These are phyloP conservation scores for Peromyscus maniculatus DNA, from an alignment of 2,113 vertebrate genomes.

Conservation along the genomic window DNA sequence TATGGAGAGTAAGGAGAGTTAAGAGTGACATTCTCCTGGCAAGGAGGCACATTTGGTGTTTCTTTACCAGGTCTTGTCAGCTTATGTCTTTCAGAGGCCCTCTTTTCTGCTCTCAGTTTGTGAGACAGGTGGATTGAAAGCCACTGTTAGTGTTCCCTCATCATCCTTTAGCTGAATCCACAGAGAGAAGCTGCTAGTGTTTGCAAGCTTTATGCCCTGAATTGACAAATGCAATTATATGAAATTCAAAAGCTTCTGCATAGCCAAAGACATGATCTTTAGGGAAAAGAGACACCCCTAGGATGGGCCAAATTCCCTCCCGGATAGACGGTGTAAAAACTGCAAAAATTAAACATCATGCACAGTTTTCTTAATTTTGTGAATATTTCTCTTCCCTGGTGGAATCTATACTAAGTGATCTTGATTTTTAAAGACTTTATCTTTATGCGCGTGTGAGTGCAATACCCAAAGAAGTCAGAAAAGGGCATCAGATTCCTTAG, in stretches of 20 bases:
- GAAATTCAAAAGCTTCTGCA: background rate
- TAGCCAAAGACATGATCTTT: background rate
- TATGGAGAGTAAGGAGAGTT: no score
- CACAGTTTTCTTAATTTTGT: background rate
- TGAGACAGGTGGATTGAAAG: background rate
- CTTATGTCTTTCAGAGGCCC: background rate
- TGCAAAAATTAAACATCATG: background rate
- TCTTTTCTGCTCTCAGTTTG: background rate
- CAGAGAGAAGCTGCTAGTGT: background rate
- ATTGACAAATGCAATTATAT: background rate
- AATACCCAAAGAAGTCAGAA: background rate
- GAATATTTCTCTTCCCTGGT: background rate
- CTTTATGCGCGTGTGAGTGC: background rate
- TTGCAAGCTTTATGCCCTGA: background rate
- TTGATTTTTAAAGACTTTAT: background rate
- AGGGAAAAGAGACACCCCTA: background rate
- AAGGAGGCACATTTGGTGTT: background rate
- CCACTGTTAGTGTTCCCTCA: no score
- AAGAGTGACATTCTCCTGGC: background rate
- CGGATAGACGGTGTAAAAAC: background rate
- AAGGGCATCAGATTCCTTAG: no score
- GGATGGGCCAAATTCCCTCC: background rate
- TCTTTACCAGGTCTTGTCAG: background rate
- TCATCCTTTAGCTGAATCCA: no score
- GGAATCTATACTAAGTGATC: background rate